Percentiles rank a stretch among this genome's conserved stretches.
Evolutionary conservation across 2,113 vertebrate genomes (phyloP).

Genomic region (Rynchops niger): DNA sequence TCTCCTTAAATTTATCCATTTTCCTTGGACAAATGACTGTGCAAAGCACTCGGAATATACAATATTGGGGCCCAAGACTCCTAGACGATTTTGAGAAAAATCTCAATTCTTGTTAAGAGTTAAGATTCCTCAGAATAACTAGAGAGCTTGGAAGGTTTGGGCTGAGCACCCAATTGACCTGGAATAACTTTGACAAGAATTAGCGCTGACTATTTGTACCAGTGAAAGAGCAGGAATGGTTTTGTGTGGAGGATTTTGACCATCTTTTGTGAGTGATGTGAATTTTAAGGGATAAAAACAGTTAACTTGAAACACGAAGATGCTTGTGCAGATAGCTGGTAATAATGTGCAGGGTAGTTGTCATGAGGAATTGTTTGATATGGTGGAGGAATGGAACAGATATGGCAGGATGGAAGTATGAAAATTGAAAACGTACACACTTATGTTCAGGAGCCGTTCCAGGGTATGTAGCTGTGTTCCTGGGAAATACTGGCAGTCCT

Average conservation of each 20-base stretch:
- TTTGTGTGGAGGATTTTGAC: neutral
- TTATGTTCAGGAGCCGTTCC: neutral
- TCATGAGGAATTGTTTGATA: neutral
- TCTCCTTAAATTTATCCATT: neutral
- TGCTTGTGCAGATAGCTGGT: neutral
- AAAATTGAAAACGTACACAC: neutral
- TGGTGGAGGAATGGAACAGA: neutral
- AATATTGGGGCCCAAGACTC: neutral
- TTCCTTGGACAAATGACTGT: neutral
- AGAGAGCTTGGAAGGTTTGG: neutral
- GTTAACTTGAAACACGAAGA: neutral
- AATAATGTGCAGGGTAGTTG: neutral
- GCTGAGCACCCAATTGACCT: neutral
- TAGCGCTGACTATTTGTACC: neutral
- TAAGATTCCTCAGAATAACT: neutral
- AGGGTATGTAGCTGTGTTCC: neutral
- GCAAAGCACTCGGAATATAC: neutral
- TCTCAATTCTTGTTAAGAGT: neutral
- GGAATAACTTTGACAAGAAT: neutral
- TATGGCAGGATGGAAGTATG: neutral
- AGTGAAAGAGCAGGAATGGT: neutral
- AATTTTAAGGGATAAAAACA: neutral
- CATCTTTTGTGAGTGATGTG: neutral
- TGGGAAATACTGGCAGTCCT: neutral
- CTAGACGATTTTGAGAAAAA: neutral